A percentile compares a stretch with the other conserved stretches of the same genome.
Conservation (phyloP, 2,113 vertebrate species). For the Haplochromis vanheusdeni region DNA sequence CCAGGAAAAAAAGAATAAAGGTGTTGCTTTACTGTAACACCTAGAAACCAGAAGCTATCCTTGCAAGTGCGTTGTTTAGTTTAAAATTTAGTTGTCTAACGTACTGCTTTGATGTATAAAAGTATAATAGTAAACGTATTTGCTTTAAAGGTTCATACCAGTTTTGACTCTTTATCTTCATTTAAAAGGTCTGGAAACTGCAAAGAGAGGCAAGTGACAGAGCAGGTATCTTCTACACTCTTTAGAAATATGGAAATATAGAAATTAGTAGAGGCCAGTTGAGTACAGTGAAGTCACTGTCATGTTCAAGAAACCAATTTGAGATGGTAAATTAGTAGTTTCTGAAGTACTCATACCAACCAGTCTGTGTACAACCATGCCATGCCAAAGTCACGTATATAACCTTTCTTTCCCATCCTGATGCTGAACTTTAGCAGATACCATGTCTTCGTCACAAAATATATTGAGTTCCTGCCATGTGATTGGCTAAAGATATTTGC, state of each 20-base stretch:
- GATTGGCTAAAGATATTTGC: not conserved
- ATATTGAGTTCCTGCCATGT: not conserved
- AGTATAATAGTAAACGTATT: not conserved
- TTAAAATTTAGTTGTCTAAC: not conserved
- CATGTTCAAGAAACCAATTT: not conserved
- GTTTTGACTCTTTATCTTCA: not conserved
- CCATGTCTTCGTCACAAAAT: fast-evolving
- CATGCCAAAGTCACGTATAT: fast-evolving
- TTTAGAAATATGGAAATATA: not conserved
- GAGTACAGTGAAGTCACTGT: not conserved
- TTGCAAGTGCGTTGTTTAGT: not conserved
- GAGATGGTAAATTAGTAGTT: not conserved
- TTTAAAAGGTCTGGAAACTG: not conserved
- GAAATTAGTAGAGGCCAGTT: not conserved
- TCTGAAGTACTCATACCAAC: not conserved
- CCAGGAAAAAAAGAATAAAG: no score
- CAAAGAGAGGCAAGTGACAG: not conserved
- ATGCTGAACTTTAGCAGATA: not conserved
- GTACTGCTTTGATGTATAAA: not conserved
- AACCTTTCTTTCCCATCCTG: not conserved
- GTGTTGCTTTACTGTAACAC: not conserved
- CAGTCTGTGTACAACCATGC: not conserved
- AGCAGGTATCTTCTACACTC: not conserved
- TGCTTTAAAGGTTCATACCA: not conserved
- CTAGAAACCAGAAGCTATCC: not conserved